These are phyloP conservation scores for Cheilinus undulatus DNA, from an alignment of 2,113 vertebrate species.

Conservation along the genomic window DNA sequence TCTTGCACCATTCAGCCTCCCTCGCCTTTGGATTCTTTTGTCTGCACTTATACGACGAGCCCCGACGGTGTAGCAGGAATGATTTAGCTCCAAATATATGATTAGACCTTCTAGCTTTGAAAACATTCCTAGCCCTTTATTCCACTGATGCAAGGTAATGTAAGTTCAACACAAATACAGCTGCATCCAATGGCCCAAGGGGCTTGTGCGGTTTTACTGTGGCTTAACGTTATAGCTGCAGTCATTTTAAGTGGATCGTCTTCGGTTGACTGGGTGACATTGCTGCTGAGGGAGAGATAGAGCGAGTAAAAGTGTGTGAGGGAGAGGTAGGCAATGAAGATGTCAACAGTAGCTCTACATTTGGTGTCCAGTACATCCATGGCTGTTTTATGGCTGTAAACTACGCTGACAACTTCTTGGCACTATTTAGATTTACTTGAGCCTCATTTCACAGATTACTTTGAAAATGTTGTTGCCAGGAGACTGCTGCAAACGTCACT, in stretches of 20 bases:
- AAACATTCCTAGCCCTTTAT: too few relatives aligned
- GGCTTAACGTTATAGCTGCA: background rate
- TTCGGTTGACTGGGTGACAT: constrained; percentile 17
- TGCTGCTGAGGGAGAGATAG: constrained; percentile 4
- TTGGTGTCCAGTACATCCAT: background rate
- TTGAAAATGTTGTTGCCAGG: constrained; percentile 10
- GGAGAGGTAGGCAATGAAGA: background rate
- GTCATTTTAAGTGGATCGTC: constrained; percentile 7
- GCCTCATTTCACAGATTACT: background rate
- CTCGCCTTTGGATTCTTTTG: background rate
- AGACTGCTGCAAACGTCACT: background rate
- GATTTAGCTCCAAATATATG: background rate
- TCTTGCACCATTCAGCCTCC: too few relatives aligned
- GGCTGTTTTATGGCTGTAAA: constrained; percentile 3
- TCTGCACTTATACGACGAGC: background rate
- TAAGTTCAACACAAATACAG: background rate
- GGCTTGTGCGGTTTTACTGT: constrained; percentile 4
- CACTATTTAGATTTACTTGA: background rate
- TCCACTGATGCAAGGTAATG: background rate
- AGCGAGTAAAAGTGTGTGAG: background rate
- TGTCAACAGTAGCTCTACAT: background rate
- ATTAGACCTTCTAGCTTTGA: background rate
- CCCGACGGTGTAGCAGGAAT: background rate
- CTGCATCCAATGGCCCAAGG: background rate
- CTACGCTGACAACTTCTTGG: background rate